Evolutionary conservation across 2,888 invertebrate genomes (phyloP).

Genomic region (Uropetala carovei): DNA sequence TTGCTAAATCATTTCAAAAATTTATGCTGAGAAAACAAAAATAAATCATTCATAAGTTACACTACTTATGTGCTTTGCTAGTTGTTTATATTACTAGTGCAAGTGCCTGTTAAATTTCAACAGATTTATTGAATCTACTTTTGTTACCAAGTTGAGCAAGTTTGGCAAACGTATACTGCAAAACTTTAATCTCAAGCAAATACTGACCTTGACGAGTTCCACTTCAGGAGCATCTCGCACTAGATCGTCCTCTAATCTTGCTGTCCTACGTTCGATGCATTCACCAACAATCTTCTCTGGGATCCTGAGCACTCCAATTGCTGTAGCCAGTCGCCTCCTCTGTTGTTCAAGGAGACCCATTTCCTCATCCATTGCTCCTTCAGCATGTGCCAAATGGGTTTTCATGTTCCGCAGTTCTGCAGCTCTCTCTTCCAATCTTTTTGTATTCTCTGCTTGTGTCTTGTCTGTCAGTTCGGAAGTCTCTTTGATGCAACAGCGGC

Average conservation of each 20-base stretch:
- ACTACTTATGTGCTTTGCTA: no score
- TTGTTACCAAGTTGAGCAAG: no score
- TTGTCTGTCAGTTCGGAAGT: conserved; percentile 82
- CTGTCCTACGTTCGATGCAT: conserved; percentile 84
- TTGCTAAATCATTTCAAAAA: no score
- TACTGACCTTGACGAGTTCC: conserved; percentile 81
- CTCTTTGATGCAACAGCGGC: conserved; percentile 80
- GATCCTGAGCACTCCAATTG: conserved; percentile 78
- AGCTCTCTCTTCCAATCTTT: conserved; percentile 81
- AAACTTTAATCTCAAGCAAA: neutral
- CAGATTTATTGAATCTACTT: no score
- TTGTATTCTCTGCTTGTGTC: conserved; percentile 82
- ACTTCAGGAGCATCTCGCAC: conserved; percentile 87
- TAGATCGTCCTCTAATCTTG: conserved; percentile 84
- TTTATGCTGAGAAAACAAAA: no score
- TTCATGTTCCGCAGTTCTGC: conserved; percentile 86
- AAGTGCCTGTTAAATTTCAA: no score
- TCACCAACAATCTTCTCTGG: conserved; percentile 87
- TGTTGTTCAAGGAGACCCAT: conserved; percentile 83
- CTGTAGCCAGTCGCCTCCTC: conserved; percentile 82
- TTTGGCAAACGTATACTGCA: no score
- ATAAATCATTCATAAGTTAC: no score
- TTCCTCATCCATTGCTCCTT: conserved; percentile 83
- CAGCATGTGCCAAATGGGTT: conserved; percentile 83
- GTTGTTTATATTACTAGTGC: no score